Percentiles rank a stretch among this genome's conserved stretches.
Evolutionary conservation across 2,888 invertebrate genomes (phyloP).

Genomic region (Leptinotarsa peninsularis): DNA sequence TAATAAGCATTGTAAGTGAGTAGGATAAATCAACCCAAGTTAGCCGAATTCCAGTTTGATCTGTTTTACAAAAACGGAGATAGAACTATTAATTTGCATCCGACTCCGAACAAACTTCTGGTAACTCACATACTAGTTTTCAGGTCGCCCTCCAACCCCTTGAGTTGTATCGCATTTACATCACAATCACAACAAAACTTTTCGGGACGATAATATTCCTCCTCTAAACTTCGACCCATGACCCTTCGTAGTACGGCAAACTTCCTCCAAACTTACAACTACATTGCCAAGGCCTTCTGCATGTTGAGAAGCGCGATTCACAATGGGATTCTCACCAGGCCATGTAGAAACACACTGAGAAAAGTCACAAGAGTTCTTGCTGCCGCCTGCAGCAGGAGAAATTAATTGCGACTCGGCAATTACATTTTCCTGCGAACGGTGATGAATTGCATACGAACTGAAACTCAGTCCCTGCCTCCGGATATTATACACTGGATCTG

Average conservation of each 20-base stretch:
- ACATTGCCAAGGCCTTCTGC: slow-evolving; percentile 20
- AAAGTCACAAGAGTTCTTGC: slow-evolving; percentile 16
- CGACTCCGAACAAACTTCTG: slow-evolving; percentile 38
- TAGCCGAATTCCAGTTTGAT: background rate
- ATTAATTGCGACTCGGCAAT: slow-evolving; percentile 49
- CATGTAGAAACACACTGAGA: slow-evolving; percentile 1
- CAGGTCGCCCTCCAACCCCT: slow-evolving; percentile 33
- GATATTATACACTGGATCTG: slow-evolving; percentile 28
- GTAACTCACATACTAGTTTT: slow-evolving; percentile 34
- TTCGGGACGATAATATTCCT: slow-evolving; percentile 43
- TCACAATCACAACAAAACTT: slow-evolving; percentile 45
- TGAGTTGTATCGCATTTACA: slow-evolving; percentile 44
- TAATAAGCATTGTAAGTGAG: background rate
- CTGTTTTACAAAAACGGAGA: background rate
- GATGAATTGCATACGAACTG: slow-evolving; percentile 50
- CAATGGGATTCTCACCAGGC: slow-evolving; percentile 14
- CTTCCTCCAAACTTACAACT: slow-evolving; percentile 29
- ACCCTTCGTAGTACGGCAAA: slow-evolving; percentile 29
- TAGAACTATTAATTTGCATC: slow-evolving; percentile 28
- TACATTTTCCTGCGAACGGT: slow-evolving; percentile 48
- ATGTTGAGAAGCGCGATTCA: background rate
- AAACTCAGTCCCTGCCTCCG: slow-evolving; percentile 36
- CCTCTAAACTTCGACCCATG: slow-evolving; percentile 41
- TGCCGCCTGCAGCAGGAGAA: slow-evolving; percentile 39
- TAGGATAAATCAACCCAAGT: background rate